Evolutionary conservation across 2,888 invertebrate genomes (phyloP), one percentile per base, ranked within the genome.

Genomic region (Volucella zonaria): DNA sequence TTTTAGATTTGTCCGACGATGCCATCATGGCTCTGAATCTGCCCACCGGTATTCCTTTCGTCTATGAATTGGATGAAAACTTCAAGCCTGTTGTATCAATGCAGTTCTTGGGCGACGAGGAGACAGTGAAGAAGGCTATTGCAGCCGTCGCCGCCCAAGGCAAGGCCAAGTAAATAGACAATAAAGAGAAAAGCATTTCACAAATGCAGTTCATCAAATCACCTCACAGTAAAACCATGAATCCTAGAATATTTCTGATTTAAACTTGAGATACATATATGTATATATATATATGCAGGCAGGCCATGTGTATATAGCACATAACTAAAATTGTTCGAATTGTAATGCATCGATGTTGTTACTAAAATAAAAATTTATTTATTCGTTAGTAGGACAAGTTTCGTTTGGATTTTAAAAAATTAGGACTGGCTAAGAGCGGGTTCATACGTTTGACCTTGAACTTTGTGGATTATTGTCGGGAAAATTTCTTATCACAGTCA

Each of bases 11-110:
- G 90, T 94, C 94, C 62, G 95, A 96, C 89, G 95, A 95, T 67
- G 94, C 94, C 80, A 96, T 96, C 82, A 96, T 96, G 95, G 94
- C 93, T 66, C 92, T 96, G 82, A 96, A 96, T 90, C 92, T 96
- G 86, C 96, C 96, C 0, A 96, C 96, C 81, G 96, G 96, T 76
- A 96, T 96, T 90, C 96, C 96, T 52, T 96, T 96, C 89, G 95
- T 96, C 2, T 96, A 96, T 88, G 95, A 96, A 88, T 92, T 96
- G 89, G 96, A 96, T 90, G 95, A 95, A 87, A 92, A 95, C 90
- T 93, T 96, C 92, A 95, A 95, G 89, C 96, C 96, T 0, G 94
- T 95, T 1, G 94, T 95, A 58, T 95, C 96, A 12, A 95, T 96
- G 94, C 93, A 95, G 88, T 96, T 96, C 93, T 93, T 96, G 75